Percentiles rank a stretch among this genome's conserved stretches.
Evolutionary conservation across 2,888 invertebrate species (phyloP).

Genomic region (Cataglyphis rosenhaueri): DNA sequence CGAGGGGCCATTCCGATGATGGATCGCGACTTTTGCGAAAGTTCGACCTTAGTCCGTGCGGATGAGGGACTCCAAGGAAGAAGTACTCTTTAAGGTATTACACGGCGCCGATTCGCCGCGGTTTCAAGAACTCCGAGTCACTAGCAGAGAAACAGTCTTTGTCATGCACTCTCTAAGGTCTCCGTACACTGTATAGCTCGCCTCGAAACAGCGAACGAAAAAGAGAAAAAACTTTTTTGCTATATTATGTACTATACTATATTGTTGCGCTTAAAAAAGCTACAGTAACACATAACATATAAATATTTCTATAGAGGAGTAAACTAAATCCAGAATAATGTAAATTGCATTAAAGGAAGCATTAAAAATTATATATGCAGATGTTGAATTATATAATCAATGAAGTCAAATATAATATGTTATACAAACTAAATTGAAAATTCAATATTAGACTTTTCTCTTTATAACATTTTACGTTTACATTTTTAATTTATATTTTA

Average conservation of each 20-base stretch:
- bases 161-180: slow-evolving; percentile 12
- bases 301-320: not conserved
- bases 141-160: slow-evolving; percentile 36
- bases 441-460: no score
- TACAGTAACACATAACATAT: not conserved
- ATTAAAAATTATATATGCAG: not conserved
- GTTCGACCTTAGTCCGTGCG: slow-evolving; percentile 40
- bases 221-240: not conserved
- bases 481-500: no score
- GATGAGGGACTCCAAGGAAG: slow-evolving; percentile 34
- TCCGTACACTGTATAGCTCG: not conserved
- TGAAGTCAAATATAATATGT: no score
- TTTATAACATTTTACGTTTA: no score
- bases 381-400: no score
- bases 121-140: slow-evolving; percentile 49
- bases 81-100: slow-evolving; percentile 57
- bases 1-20: slow-evolving; percentile 70
- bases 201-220: not conserved
- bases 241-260: not conserved
- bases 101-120: slow-evolving; percentile 40
- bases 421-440: no score
- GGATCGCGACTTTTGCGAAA: slow-evolving; percentile 58
- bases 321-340: not conserved
- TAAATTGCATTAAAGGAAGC: not conserved
- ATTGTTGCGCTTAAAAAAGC: not conserved